Conservation (phyloP, 2,888 invertebrate genomes). For the Elaeidobius kamerunicus region DNA sequence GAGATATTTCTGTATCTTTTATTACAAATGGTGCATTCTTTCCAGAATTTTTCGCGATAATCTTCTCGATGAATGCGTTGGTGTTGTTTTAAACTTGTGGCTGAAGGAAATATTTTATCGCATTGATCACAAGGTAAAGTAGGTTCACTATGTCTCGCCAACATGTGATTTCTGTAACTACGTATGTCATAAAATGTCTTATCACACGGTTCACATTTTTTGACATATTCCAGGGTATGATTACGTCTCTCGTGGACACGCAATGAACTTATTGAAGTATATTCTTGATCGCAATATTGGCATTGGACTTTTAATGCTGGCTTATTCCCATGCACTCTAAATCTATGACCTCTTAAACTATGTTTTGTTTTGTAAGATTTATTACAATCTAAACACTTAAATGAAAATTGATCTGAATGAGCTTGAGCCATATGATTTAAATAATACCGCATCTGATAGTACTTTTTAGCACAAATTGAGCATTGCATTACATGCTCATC, state of each 20-base stretch:
- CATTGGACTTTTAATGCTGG: background rate
- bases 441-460: background rate
- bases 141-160: conserved; percentile 42
- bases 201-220: conserved; percentile 1
- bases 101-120: conserved; percentile 48
- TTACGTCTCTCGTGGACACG: background rate
- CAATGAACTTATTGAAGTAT: background rate
- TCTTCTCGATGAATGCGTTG: conserved; percentile 1
- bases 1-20: conserved; percentile 17
- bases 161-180: conserved; percentile 45
- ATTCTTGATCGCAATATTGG: background rate
- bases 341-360: background rate
- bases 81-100: conserved; percentile 20
- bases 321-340: background rate
- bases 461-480: background rate
- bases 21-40: conserved; percentile 24
- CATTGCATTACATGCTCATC: background rate
- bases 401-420: background rate
- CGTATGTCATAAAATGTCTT: conserved; percentile 1
- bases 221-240: background rate
- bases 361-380: background rate
- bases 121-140: conserved; percentile 40
- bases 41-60: conserved; percentile 5
- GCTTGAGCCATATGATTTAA: background rate
- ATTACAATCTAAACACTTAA: background rate